Evolutionary conservation across 2,797 vertebrate species (phyloP).

Genomic region (Sebastes trivittatus): DNA sequence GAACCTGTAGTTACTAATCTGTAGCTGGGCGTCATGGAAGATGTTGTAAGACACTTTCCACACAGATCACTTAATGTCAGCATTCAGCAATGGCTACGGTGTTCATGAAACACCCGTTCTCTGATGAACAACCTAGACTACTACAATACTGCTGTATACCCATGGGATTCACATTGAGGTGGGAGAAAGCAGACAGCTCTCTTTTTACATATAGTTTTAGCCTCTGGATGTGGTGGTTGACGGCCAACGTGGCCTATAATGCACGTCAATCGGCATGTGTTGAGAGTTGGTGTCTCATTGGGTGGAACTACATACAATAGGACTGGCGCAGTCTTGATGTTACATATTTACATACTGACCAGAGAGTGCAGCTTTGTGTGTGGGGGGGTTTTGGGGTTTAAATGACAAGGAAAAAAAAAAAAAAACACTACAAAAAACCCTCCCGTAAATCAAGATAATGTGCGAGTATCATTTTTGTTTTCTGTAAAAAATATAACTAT

Average conservation of each 20-base stretch:
- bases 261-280: conserved; percentile 55
- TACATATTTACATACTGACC: conserved; percentile 80
- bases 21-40: conserved; percentile 44
- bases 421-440: conserved; percentile 20
- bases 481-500: conserved; percentile 82
- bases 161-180: conserved; percentile 82
- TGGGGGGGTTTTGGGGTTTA: neutral
- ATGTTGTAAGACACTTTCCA: conserved; percentile 54
- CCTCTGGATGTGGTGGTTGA: conserved; percentile 63
- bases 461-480: conserved; percentile 63
- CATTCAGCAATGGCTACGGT: conserved; percentile 41
- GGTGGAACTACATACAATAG: conserved; percentile 65
- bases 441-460: conserved; percentile 63
- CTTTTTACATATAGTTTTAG: conserved; percentile 45
- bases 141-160: conserved; percentile 84
- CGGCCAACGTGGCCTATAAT: conserved; percentile 65
- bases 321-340: conserved; percentile 63
- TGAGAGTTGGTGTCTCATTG: conserved; percentile 60
- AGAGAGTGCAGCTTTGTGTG: conserved; percentile 60
- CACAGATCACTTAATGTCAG: conserved; percentile 48
- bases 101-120: conserved; percentile 48
- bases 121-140: conserved; percentile 64
- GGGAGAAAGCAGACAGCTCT: conserved; percentile 73
- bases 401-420: conserved; percentile 9
- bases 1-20: conserved; percentile 52